Evolutionary conservation across 2,888 invertebrate genomes (phyloP), one percentile per base, ranked within the genome.

Genomic region (Trichogramma dendrolimi): DNA sequence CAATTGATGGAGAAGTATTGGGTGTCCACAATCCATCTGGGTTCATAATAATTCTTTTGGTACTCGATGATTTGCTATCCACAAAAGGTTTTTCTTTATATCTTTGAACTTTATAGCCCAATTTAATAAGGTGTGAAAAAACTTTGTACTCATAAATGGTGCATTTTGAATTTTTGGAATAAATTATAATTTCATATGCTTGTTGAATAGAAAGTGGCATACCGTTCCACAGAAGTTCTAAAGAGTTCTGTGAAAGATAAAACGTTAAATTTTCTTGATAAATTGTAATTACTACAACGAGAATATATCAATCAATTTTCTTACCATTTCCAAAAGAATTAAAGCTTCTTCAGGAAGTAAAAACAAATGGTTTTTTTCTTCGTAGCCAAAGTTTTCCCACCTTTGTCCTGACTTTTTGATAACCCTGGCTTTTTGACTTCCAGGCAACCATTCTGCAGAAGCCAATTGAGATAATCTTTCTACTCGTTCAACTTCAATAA

Each of bases 311-410:
- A 42, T 43, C 6, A 7, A 10, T 41, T 55, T 49, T 39, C 11
- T 64, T 80, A 88, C 89, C 72, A 83, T 81, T 83, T 89, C 89
- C 72, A 89, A 78, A 53, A 89, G 79, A 73, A 82, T 84, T 49
- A 89, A 76, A 46, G 86, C 82, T 80, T 89, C 89, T 76, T 88
- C 88, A 3, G 88, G 86, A 54, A 81, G 78, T 2, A 89, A 75
- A 72, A 80, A 84, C 4, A 84, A 71, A 57, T 74, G 75, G 41
- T 79, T 77, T 46, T 82, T 81, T 27, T 80, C 74, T 69, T 80
- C 81, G 61, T 82, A 81, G 0, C 86, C 86, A 64, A 85, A 75
- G 66, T 78, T 83, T 58, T 82, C 80, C 85, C 85, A 86, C 60
- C 83, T 79, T 5, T 83, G 79, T 1, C 86, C 86, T 44, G 77